These are phyloP conservation scores for Chironex yamaguchii DNA, from an alignment of 30 jellyfish, hydroid and myxozoan species.

Conservation along the genomic window DNA sequence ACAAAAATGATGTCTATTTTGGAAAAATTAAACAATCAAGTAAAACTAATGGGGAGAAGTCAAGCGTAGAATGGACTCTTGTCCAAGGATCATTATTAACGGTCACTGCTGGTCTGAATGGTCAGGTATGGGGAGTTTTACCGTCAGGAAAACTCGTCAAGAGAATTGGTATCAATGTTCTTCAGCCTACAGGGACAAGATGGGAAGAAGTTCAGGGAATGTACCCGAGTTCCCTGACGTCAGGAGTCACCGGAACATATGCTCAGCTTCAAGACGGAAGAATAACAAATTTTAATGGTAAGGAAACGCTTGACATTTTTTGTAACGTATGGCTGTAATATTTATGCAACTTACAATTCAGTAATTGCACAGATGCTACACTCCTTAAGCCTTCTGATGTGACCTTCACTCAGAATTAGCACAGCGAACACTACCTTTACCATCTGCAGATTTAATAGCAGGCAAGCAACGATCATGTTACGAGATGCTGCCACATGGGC, in stretches of 20 bases:
- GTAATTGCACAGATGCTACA: too few relatives aligned
- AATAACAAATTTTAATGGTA: not conserved
- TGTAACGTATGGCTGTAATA: too few relatives aligned
- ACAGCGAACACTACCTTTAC: too few relatives aligned
- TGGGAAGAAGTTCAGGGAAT: constrained; percentile 28
- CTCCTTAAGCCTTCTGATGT: too few relatives aligned
- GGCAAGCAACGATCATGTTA: too few relatives aligned
- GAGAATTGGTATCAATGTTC: constrained; percentile 58
- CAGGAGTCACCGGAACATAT: not conserved
- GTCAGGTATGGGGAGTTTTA: constrained; percentile 69
- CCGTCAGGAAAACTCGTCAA: constrained; percentile 59
- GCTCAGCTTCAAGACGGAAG: not conserved
- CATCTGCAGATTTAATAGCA: too few relatives aligned
- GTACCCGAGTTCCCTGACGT: not conserved
- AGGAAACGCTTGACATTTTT: too few relatives aligned
- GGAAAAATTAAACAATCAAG: constrained; percentile 38
- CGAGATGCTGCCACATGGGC: too few relatives aligned
- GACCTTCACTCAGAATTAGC: too few relatives aligned
- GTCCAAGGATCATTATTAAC: constrained; percentile 31
- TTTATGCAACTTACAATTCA: too few relatives aligned
- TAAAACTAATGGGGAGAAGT: not conserved
- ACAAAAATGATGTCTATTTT: constrained; percentile 8
- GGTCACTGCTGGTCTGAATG: constrained; percentile 83
- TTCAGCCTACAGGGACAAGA: constrained; percentile 70
- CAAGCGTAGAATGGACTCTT: constrained; percentile 36